Evolutionary conservation across 2,888 invertebrate species (phyloP).

Genomic region (Thumatha senex): DNA sequence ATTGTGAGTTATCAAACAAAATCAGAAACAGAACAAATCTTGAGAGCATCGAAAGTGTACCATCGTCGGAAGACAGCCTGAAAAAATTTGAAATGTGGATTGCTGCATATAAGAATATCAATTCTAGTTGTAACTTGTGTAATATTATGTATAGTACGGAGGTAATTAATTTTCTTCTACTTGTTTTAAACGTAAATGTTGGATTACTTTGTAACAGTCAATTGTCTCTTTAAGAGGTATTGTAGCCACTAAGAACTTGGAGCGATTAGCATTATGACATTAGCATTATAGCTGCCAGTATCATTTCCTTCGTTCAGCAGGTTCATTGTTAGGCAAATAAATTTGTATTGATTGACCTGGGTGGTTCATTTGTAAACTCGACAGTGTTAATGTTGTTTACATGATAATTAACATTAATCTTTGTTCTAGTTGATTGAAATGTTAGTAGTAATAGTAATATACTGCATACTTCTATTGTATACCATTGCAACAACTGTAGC

Average conservation of each 20-base stretch:
- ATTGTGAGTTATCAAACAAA: slow-evolving; percentile 11
- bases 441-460: slow-evolving; percentile 29
- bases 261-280: too few species aligned
- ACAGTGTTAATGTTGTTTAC: too few species aligned
- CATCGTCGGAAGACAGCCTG: background rate
- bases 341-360: too few species aligned
- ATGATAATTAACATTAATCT: too few species aligned
- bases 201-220: too few species aligned
- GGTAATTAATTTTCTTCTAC: slow-evolving; percentile 19
- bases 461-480: slow-evolving; percentile 39
- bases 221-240: too few species aligned
- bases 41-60: background rate
- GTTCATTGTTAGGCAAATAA: too few species aligned
- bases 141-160: slow-evolving; percentile 43
- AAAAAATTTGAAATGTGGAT: slow-evolving; percentile 40
- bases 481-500: slow-evolving; percentile 16
- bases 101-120: slow-evolving; percentile 38
- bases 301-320: too few species aligned
- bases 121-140: slow-evolving; percentile 35
- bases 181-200: too few species aligned
- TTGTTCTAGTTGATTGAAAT: slow-evolving; percentile 22
- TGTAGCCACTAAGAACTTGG: too few species aligned
- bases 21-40: background rate
- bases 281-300: too few species aligned
- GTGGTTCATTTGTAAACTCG: too few species aligned